Percentiles rank a stretch among this genome's conserved stretches.
Evolutionary conservation across 1,140 invertebrate genomes (phyloP).

Genomic region (Thaumatotibia leucotreta): DNA sequence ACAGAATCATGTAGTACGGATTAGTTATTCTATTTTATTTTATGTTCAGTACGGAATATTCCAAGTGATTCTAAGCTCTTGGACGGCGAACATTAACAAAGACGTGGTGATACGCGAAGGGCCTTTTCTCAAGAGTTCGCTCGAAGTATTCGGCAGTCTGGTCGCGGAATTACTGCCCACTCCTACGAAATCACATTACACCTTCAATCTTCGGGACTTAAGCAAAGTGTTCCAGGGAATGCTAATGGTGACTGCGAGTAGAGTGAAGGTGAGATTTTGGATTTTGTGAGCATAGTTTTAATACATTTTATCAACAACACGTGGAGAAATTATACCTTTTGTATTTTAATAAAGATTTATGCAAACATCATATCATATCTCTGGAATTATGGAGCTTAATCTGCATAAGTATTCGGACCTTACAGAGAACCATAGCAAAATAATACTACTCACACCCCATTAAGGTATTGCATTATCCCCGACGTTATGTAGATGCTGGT

Average conservation of each 20-base stretch:
- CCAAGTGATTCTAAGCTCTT: slow-evolving; percentile 81
- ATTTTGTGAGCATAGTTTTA: neutral
- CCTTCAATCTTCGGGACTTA: slow-evolving; percentile 92
- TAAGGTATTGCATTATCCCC: too few relatives aligned
- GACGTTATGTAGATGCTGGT: too few relatives aligned
- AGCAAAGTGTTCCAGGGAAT: slow-evolving; percentile 88
- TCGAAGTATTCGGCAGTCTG: slow-evolving; percentile 81
- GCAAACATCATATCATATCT: too few relatives aligned
- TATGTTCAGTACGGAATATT: slow-evolving; percentile 80
- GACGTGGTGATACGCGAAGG: slow-evolving; percentile 52
- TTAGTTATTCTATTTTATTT: neutral
- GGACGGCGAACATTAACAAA: slow-evolving; percentile 76
- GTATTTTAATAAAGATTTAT: too few relatives aligned
- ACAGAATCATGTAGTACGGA: too few relatives aligned
- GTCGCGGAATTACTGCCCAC: slow-evolving; percentile 85
- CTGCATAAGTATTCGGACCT: too few relatives aligned
- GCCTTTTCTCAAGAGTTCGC: slow-evolving; percentile 77
- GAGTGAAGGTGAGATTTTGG: slow-evolving; percentile 63
- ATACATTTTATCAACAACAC: too few relatives aligned
- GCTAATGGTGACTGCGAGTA: slow-evolving; percentile 77
- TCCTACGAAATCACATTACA: slow-evolving; percentile 92
- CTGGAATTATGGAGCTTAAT: too few relatives aligned
- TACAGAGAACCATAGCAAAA: too few relatives aligned
- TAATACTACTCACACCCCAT: too few relatives aligned
- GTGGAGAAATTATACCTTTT: too few relatives aligned